These are phyloP conservation scores for Garra rufa DNA, from an alignment of 2,113 vertebrate genomes.

Conservation along the genomic window DNA sequence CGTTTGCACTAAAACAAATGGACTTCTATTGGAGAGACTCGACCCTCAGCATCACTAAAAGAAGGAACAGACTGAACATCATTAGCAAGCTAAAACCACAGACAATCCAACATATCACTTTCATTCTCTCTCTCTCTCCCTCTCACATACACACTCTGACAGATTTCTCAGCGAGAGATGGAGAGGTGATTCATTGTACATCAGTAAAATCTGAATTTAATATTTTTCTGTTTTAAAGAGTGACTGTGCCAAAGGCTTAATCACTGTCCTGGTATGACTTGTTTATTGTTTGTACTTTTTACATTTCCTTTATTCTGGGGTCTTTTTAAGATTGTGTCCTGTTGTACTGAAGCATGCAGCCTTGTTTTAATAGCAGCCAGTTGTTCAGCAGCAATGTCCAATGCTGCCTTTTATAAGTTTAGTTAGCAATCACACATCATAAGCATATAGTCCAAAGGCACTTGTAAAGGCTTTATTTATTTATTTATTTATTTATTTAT, in stretches of 20 bases:
- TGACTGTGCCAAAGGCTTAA: conserved; percentile 35
- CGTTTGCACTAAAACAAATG: conserved; percentile 58
- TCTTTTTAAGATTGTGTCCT: background rate
- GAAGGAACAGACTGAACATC: background rate
- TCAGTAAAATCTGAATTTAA: conserved; percentile 8
- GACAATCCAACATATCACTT: conserved; percentile 16
- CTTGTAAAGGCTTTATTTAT: background rate
- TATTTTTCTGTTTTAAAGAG: conserved; percentile 11
- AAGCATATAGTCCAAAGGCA: background rate
- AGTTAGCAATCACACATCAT: background rate
- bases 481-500: background rate
- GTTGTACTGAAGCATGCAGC: conserved; percentile 25
- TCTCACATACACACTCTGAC: background rate
- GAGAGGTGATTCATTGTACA: background rate
- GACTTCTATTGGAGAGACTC: conserved; percentile 48
- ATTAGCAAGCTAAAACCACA: conserved; percentile 29
- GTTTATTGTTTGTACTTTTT: conserved; percentile 13
- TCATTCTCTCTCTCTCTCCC: background rate
- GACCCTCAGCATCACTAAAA: background rate
- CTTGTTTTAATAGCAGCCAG: background rate
- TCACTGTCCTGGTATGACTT: conserved; percentile 14
- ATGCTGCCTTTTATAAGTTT: background rate
- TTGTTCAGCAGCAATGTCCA: background rate
- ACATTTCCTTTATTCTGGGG: background rate
- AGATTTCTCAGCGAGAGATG: background rate